Percentiles rank a stretch among this genome's conserved stretches.
These are phyloP conservation scores for Muscidifurax raptorellus DNA, from an alignment of 1,140 invertebrate genomes.

Conservation along the genomic window DNA sequence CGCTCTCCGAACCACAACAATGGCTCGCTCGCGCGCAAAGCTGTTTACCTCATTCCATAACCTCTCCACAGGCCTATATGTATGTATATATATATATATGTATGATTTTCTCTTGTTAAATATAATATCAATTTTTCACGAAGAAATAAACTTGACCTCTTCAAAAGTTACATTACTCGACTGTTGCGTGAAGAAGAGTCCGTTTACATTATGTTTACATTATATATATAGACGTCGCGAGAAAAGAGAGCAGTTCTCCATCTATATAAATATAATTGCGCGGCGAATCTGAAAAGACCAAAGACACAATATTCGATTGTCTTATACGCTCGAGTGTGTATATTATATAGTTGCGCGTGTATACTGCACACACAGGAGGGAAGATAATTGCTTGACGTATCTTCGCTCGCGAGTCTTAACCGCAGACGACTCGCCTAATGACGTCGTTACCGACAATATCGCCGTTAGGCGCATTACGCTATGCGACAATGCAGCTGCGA, in stretches of 20 bases:
- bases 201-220: too few species aligned
- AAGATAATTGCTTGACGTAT: constrained; percentile 44
- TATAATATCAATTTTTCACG: too few species aligned
- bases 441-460: constrained; percentile 45
- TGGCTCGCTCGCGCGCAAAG: constrained; percentile 6
- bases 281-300: neutral
- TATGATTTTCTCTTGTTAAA: neutral
- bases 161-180: neutral
- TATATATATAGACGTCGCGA: neutral
- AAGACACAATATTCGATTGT: constrained; percentile 17
- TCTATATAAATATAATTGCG: constrained; percentile 9
- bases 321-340: neutral
- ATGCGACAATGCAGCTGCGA: neutral
- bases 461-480: neutral
- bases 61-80: neutral
- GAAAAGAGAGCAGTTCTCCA: neutral
- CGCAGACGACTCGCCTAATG: constrained; percentile 29
- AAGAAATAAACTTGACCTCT: neutral
- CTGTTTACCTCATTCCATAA: neutral
- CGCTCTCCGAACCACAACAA: constrained; percentile 14
- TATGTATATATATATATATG: neutral
- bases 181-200: neutral
- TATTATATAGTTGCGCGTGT: neutral
- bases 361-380: neutral
- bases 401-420: constrained; percentile 26